Base-by-base conservation (phyloP, 1,140 invertebrate species). In the Zaprionus taronus region DNA sequence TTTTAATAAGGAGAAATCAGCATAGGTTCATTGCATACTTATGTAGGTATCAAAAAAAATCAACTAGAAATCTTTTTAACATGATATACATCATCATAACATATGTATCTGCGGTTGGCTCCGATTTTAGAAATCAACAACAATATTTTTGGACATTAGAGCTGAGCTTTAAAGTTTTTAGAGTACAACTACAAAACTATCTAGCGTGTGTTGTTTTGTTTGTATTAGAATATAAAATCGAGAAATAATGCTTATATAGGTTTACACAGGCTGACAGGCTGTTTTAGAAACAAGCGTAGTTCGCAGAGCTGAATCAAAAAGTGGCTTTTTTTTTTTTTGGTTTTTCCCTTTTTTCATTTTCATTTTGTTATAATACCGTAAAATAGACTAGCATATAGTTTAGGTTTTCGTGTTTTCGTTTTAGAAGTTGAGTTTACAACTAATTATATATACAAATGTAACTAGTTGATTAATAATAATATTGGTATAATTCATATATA, bases 91-190 rank as follows among this genome's bases (percentile, higher is more conserved):
- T 47, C 14, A 41, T 41, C 41, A 44, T 44, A 44, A 44, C 41
- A 67, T 77, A 58, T 79, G 60, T 77, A 64, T 63, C 38, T 72
- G 62, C 61, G 55, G 57, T 38, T 75, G 55, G 63, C 82, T 76
- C 41, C 70, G 84, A 89, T 89, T 89, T 89, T 89, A 89, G 78
- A 90, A 89, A 89, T 89, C 84, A 89, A 84, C 81, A 89, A 87
- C 84, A 87, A 9, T 47, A 79, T 79, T 79, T 81, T 81, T 72
- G 71, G 78, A 89, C 84, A 78, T 70, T 68, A 66, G 66, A 79
- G 71, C 70, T 76, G 69, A 80, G 79, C 85, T 77, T 73, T 68
- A 68, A 49, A 22, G 56, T 74, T 58, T 73, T 73, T 34, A 71
- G 56, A 64, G 26, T 49, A 47, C 38, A 65, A 65, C n/a, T 31